Base-by-base conservation (phyloP, 1,140 invertebrate species). In the Drosophila tropicalis region DNA sequence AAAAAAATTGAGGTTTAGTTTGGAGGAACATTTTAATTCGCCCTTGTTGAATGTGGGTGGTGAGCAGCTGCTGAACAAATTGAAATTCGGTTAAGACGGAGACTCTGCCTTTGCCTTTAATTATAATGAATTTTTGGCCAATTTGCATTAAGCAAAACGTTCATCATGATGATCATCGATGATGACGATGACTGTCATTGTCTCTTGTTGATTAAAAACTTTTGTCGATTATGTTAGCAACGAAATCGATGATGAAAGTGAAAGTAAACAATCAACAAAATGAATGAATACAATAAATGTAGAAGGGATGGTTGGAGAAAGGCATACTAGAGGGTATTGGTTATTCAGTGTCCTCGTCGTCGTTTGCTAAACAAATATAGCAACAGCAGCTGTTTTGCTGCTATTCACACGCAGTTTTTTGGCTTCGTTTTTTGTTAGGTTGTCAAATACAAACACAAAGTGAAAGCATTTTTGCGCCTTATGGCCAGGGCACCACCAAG, bases 111-210 rank as follows among this genome's bases (percentile, higher is more conserved):
- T 77, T 78, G 61, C 75, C 61, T 78, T 68, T 77, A 78, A 78
- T 78, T 78, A 67, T 78, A 78, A 78, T 78, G 77, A 78, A 78
- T 78, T 78, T 77, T 77, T 76, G 60, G 62, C 67, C 68, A 78
- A 77, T 78, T 78, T 77, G 68, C 75, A 77, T 77, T 40, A 57
- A 57, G 25, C 36, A 39, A 25, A 44, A 44, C 34, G 12, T 15
- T 41, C 9, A 58, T 57, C 9, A 36, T 57, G 58, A 61, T 17
- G 4, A 57, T 17, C 3, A 44, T 32, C 22, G 71, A 75, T 68
- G 41, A 76, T 56, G 66, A 76, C 76, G 66, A 76, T 69, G 72
- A 76, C 63, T 70, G 73, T n/a, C 70, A 51, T 25, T 62, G 44
- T 32, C 55, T 56, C n/a, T 68, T 47, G 74, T 78, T 78, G 74